Percentiles rank a stretch among this genome's conserved stretches.
Evolutionary conservation across 2,797 vertebrate genomes (phyloP).

Genomic region (Mionectes olivaceus): DNA sequence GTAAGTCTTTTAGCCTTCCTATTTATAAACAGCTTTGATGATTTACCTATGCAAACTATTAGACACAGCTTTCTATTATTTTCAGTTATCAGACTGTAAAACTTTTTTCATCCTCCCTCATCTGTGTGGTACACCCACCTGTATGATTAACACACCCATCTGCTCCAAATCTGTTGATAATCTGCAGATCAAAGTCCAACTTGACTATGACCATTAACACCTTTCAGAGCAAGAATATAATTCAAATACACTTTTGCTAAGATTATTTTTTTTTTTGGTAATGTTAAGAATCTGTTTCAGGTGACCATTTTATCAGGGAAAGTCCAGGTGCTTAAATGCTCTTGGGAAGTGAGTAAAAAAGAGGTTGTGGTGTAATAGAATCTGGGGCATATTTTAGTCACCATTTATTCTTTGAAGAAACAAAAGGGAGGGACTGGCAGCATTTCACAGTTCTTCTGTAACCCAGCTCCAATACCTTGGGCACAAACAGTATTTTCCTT

Average conservation of each 20-base stretch:
- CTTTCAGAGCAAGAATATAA: background rate
- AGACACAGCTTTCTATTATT: background rate
- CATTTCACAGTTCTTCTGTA: background rate
- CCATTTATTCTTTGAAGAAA: background rate
- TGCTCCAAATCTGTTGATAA: constrained; percentile 27
- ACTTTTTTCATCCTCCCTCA: background rate
- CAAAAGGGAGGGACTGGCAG: background rate
- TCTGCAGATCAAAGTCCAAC: constrained; percentile 12
- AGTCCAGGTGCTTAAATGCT: background rate
- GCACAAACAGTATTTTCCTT: background rate
- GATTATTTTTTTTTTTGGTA: background rate
- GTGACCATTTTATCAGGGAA: background rate
- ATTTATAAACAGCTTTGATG: background rate
- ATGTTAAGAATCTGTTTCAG: background rate
- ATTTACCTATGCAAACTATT: background rate
- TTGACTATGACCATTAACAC: constrained; percentile 31
- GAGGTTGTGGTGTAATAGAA: background rate
- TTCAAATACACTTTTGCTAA: background rate
- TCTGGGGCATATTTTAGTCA: background rate
- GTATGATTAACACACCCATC: constrained; percentile 1
- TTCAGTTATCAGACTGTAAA: background rate
- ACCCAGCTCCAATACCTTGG: background rate
- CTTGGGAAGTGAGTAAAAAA: background rate
- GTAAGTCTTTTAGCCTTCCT: background rate
- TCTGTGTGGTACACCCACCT: background rate